Evolutionary conservation across 1,140 invertebrate genomes (phyloP).

Genomic region (Asbolus verrucosus): DNA sequence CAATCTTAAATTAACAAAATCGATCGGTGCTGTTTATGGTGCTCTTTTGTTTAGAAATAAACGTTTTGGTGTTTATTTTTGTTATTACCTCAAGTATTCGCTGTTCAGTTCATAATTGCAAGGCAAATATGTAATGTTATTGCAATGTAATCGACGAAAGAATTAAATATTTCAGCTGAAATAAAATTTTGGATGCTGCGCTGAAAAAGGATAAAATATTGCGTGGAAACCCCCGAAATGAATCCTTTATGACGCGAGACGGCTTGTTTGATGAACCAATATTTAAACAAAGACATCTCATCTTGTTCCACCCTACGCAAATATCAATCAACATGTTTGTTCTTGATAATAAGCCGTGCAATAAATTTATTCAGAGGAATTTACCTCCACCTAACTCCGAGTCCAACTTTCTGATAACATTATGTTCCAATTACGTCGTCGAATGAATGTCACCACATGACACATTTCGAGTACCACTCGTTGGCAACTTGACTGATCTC

Average conservation of each 20-base stretch:
- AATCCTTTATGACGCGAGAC: constrained; percentile 41
- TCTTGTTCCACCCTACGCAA: constrained; percentile 36
- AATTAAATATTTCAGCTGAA: too few relatives aligned
- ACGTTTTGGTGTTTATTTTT: too few relatives aligned
- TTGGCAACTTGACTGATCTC: constrained; percentile 50
- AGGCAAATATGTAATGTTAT: too few relatives aligned
- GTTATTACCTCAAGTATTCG: too few relatives aligned
- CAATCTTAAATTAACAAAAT: too few relatives aligned
- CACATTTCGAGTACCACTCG: constrained; percentile 50
- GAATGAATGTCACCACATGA: constrained; percentile 44
- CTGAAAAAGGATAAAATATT: constrained; percentile 12
- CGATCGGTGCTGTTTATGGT: too few relatives aligned
- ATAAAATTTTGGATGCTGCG: too few relatives aligned
- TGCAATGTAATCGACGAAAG: too few relatives aligned
- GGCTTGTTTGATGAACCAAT: constrained; percentile 42
- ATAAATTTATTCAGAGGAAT: constrained; percentile 29
- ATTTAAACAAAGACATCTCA: constrained; percentile 45
- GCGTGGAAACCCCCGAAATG: constrained; percentile 33
- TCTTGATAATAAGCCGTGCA: constrained; percentile 42
- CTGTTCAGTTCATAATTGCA: too few relatives aligned
- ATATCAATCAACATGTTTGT: constrained; percentile 44
- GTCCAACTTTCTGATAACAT: constrained; percentile 24
- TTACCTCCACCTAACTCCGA: not conserved
- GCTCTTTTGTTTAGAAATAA: too few relatives aligned
- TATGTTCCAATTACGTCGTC: constrained; percentile 46